phyloP scores from a whole-genome alignment of 64 coral and sea anemone species.

The Actinia tenebrosa region DNA sequence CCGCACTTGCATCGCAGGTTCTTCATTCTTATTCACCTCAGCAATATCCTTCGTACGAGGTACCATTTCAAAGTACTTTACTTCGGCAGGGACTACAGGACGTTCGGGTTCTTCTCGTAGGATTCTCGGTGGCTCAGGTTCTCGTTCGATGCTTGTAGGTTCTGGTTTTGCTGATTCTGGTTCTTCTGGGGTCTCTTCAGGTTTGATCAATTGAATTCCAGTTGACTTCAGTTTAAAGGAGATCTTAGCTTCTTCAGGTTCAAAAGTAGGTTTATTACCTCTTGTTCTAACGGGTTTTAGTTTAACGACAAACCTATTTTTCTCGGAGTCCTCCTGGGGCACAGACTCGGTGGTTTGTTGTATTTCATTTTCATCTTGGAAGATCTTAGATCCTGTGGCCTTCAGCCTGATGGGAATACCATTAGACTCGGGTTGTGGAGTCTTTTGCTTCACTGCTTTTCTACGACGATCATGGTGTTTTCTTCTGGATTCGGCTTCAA shows the following conservation, averaged over 20 bases:
- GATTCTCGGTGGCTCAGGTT: neutral
- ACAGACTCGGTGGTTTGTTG: neutral
- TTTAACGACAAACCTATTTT: neutral
- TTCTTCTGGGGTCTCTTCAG: neutral
- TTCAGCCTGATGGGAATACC: neutral
- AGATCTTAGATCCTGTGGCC: neutral
- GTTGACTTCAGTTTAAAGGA: conserved; percentile 24
- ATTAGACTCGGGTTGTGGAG: neutral
- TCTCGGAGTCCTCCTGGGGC: neutral
- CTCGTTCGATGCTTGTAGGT: neutral
- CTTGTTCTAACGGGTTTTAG: neutral
- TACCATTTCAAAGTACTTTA: neutral
- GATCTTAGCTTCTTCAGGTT: conserved; percentile 14
- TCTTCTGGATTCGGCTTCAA: conserved; percentile 46
- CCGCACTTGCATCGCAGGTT: neutral
- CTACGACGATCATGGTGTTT: conserved; percentile 50
- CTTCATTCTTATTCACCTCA: neutral
- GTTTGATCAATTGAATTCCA: conserved; percentile 16
- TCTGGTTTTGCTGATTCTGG: neutral
- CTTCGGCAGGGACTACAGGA: neutral
- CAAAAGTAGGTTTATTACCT: neutral
- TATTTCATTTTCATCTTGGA: neutral
- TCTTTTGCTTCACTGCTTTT: neutral
- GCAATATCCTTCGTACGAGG: neutral
- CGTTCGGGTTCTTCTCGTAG: neutral